Evolutionary conservation across 2,113 vertebrate species (phyloP).

Genomic region (Sprattus sprattus): DNA sequence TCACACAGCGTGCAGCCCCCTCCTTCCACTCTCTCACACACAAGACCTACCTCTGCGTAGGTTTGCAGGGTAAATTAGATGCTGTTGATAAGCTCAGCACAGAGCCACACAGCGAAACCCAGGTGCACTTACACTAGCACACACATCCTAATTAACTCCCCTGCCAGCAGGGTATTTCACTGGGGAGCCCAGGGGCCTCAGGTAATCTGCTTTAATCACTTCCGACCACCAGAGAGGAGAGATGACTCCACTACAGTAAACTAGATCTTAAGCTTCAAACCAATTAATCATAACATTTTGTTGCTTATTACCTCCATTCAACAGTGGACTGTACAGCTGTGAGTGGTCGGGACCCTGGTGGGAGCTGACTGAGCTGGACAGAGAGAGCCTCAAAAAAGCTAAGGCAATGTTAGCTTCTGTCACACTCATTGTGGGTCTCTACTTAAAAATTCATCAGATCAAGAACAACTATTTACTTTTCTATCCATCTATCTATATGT

Average conservation of each 20-base stretch:
- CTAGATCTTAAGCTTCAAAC: constrained; percentile 31
- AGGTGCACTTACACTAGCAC: constrained; percentile 34
- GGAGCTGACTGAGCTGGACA: background rate
- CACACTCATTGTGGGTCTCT: too few species aligned
- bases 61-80: background rate
- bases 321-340: background rate
- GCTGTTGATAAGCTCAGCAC: constrained; percentile 2
- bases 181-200: constrained; percentile 35
- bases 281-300: constrained; percentile 22
- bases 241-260: constrained; percentile 60
- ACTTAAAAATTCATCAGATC: too few species aligned
- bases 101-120: constrained; percentile 35
- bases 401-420: background rate
- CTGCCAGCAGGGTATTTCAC: constrained; percentile 33
- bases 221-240: constrained; percentile 42
- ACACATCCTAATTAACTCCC: constrained; percentile 50
- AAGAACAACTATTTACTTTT: background rate
- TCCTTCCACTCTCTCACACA: background rate
- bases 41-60: background rate
- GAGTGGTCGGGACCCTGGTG: background rate
- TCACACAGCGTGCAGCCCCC: background rate
- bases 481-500: background rate
- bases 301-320: constrained; percentile 18
- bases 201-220: constrained; percentile 39
- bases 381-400: background rate